phyloP scores from a whole-genome alignment of 2,113 vertebrate species.

The Cephalopterus ornatus region DNA sequence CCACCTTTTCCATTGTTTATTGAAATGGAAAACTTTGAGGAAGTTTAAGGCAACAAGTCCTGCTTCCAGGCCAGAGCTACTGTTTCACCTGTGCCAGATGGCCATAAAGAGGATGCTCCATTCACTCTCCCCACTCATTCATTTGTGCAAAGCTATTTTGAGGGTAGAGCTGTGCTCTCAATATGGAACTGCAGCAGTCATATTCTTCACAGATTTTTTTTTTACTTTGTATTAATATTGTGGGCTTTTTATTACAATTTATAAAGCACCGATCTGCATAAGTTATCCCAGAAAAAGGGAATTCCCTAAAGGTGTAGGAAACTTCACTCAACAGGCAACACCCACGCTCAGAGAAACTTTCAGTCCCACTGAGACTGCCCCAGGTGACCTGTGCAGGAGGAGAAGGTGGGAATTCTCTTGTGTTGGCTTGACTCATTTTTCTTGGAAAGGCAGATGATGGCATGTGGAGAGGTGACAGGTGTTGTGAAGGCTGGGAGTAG shows the following conservation, averaged over 20 bases:
- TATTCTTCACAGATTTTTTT: not conserved
- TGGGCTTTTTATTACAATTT: not conserved
- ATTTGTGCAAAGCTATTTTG: not conserved
- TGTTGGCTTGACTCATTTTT: not conserved
- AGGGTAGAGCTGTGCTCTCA: not conserved
- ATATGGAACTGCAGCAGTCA: not conserved
- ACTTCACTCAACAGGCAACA: not conserved
- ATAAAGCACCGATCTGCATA: not conserved
- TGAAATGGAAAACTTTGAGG: not conserved
- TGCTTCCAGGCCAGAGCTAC: not conserved
- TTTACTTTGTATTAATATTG: not conserved
- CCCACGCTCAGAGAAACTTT: not conserved
- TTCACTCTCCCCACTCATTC: not conserved
- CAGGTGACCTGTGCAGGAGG: not conserved
- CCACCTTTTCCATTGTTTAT: rapidly evolving
- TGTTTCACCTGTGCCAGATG: not conserved
- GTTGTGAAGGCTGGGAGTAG: not conserved
- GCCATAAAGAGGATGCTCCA: not conserved
- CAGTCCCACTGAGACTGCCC: not conserved
- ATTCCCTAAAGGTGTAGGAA: not conserved
- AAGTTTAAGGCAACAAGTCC: not conserved
- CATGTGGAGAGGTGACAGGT: not conserved
- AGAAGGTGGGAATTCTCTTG: not conserved
- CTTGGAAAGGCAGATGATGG: not conserved
- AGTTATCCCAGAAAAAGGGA: not conserved